phyloP scores from a whole-genome alignment of 2,888 invertebrate species.

The Cylloceria caligata region DNA sequence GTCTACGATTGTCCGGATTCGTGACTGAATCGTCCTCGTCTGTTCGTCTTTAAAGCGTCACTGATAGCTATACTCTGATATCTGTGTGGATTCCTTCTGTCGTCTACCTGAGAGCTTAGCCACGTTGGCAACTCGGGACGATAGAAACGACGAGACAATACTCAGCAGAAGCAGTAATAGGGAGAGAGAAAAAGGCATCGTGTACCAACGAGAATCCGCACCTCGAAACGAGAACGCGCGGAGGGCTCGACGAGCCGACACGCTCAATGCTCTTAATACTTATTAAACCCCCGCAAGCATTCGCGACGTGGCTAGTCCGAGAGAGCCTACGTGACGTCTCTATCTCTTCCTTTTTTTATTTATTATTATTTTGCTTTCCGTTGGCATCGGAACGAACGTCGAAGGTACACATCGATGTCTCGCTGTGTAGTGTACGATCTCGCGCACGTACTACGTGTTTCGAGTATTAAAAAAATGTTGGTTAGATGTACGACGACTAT shows the following conservation, averaged over 20 bases:
- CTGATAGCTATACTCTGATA: neutral
- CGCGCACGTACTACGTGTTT: constrained; percentile 17
- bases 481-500: constrained; percentile 5
- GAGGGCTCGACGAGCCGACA: constrained; percentile 44
- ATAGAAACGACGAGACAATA: constrained; percentile 24
- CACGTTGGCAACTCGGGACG: neutral
- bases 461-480: constrained; percentile 20
- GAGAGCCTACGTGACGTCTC: constrained; percentile 16
- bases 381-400: constrained; percentile 27
- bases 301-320: constrained; percentile 24
- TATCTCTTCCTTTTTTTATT: neutral
- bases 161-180: neutral
- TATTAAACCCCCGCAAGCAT: constrained; percentile 48
- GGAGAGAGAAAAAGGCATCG: neutral
- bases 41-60: neutral
- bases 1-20: neutral
- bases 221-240: constrained; percentile 19
- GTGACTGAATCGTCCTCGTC: constrained; percentile 20
- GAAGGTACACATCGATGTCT: constrained; percentile 18
- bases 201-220: constrained; percentile 36
- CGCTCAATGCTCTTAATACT: constrained; percentile 54
- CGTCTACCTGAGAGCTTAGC: constrained; percentile 10
- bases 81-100: neutral
- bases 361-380: neutral
- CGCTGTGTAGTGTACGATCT: neutral